Evolutionary conservation across 2,113 vertebrate genomes (phyloP).

Genomic region (Micronisus gabar): DNA sequence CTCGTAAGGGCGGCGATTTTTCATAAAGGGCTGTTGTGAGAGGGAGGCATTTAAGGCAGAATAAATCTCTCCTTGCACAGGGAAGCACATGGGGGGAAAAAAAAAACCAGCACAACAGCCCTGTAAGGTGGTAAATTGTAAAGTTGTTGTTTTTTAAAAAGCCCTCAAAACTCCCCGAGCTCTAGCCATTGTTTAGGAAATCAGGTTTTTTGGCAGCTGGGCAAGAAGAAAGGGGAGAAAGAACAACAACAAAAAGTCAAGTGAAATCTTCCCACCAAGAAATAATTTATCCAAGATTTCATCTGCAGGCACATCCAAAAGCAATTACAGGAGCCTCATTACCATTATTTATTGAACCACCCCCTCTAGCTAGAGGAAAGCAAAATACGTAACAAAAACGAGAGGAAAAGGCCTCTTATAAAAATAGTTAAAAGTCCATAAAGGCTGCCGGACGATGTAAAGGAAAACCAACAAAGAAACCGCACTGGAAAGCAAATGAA

Average conservation of each 20-base stretch:
- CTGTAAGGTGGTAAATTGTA: background rate
- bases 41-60: background rate
- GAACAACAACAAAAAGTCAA: constrained; percentile 2
- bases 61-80: background rate
- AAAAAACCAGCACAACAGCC: background rate
- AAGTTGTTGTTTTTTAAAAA: background rate
- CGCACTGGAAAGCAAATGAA: background rate
- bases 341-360: constrained; percentile 41
- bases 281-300: constrained; percentile 54
- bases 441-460: background rate
- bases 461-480: background rate
- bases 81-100: background rate
- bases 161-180: background rate
- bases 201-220: background rate
- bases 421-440: constrained; percentile 26
- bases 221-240: background rate
- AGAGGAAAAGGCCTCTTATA: constrained; percentile 5
- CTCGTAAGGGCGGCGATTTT: background rate
- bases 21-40: background rate
- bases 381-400: background rate
- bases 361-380: constrained; percentile 10
- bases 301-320: constrained; percentile 45
- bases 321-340: constrained; percentile 51
- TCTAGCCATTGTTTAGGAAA: background rate
- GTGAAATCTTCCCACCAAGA: constrained; percentile 39